phyloP scores from a whole-genome alignment of 2,113 vertebrate genomes.

The Panurus biarmicus region DNA sequence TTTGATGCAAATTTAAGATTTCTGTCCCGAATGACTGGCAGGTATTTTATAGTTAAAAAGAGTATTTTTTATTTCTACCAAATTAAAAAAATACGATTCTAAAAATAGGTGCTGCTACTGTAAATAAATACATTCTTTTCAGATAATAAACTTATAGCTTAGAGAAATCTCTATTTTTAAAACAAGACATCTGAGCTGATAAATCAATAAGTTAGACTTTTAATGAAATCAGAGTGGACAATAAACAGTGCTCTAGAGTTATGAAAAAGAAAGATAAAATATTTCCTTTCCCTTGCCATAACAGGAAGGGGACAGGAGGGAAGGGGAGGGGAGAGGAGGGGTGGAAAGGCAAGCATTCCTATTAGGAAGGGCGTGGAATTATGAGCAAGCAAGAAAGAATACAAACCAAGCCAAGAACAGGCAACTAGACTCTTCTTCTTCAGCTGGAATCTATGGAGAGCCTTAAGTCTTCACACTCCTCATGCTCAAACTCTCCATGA shows the following conservation, averaged over 20 bases:
- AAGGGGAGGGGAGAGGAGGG: too few relatives aligned
- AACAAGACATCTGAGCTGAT: not conserved
- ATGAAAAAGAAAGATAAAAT: not conserved
- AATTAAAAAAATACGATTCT: not conserved
- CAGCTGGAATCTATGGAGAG: not conserved
- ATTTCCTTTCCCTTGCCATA: not conserved
- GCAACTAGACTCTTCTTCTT: not conserved
- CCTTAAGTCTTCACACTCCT: not conserved
- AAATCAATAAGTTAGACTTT: not conserved
- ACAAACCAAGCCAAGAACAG: not conserved
- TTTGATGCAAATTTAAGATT: not conserved
- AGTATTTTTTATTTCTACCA: not conserved
- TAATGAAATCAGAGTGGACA: not conserved
- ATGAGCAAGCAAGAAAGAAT: not conserved
- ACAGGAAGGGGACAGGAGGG: too few relatives aligned
- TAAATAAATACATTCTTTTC: not conserved
- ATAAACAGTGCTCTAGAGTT: not conserved
- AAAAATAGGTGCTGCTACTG: not conserved
- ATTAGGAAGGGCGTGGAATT: not conserved
- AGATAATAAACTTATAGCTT: not conserved
- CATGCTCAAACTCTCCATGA: not conserved
- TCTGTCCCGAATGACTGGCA: not conserved
- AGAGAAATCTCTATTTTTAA: not conserved
- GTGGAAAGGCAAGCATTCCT: not conserved
- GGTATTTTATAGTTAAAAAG: not conserved